These are phyloP conservation scores for Brachypterus glaber DNA, from an alignment of 2,888 invertebrate genomes.

Conservation along the genomic window DNA sequence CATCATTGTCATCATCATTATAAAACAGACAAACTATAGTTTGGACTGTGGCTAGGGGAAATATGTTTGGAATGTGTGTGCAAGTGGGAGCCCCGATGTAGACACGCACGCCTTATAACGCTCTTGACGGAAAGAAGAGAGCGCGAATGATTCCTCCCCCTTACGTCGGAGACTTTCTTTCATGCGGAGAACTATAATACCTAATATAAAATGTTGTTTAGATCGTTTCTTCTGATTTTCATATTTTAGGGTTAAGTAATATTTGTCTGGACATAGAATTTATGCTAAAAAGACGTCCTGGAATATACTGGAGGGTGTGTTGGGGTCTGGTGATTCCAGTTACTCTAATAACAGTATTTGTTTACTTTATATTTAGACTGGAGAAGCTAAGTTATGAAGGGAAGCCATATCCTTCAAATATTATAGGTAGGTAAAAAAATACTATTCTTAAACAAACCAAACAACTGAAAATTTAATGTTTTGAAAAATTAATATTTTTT, in stretches of 20 bases:
- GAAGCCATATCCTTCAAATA: slow-evolving; percentile 19
- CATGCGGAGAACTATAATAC: no score
- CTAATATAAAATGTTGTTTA: background rate
- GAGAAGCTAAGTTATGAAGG: slow-evolving; percentile 52
- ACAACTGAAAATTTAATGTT: slow-evolving; percentile 36
- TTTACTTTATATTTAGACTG: slow-evolving; percentile 57
- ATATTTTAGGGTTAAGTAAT: slow-evolving; percentile 48
- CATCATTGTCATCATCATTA: background rate
- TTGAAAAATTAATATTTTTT: slow-evolving; percentile 1
- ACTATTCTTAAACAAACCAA: slow-evolving; percentile 25
- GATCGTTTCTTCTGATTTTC: background rate
- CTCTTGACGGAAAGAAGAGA: no score
- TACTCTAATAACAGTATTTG: slow-evolving; percentile 57
- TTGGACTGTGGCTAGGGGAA: no score
- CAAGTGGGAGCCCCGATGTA: no score
- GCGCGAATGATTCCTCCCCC: no score
- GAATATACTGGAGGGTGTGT: slow-evolving; percentile 68
- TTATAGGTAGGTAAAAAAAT: slow-evolving; percentile 20
- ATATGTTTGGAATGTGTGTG: no score
- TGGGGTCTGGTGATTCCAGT: slow-evolving; percentile 67
- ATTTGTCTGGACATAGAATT: slow-evolving; percentile 66
- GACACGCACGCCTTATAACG: no score
- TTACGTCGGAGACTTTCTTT: no score
- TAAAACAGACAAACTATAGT: background rate
- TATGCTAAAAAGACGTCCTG: slow-evolving; percentile 61